Base-by-base conservation (phyloP, 2,888 invertebrate genomes). In the Drosophila siamana region DNA sequence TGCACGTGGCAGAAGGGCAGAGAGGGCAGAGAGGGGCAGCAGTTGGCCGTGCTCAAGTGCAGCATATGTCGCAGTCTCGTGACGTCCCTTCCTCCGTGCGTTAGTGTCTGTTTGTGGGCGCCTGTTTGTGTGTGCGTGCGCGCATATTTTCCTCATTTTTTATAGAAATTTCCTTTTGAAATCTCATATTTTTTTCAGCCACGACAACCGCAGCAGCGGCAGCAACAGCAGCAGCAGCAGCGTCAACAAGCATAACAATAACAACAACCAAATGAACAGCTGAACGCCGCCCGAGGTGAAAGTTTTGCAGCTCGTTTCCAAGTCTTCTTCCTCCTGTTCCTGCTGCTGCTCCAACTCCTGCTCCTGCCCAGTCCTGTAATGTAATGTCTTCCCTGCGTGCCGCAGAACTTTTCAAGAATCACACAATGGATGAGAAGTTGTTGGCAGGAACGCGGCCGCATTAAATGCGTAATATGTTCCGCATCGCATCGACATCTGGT, bases 381-480 rank as follows among this genome's bases (percentile, higher is more conserved):
- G 66, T 85, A 78, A 83, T 86, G 78, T 83, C 76, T 62, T 86
- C 54, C 64, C 61, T 57, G 75, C 63, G 70, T 70, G 67, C 84
- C 79, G 60, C 79, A 84, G 77, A 83, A 83, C 71, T 83, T 83
- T 83, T 79, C 86, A 84, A 78, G 74, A 86, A 69, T 68, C 65
- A 63, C 67, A 69, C 61, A 75, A 72, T 62, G 69, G 30, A 50
- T 47, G 70, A 62, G 48, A 78, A 81, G 79, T 78, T 80, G 69
- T 65, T 71, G 47, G 62, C 66, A 83, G 80, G 79, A 77, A 84
- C 84, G 86, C 84, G 84, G 74, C 74, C 72, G 74, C 84, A 84
- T 84, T 84, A 86, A 86, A 86, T 80, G 80, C 76, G 87, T 85
- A 87, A 87, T 85, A 87, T 76, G 87, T 87, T 87, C 78, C 82